These are phyloP conservation scores for Luehdorfia chinensis DNA, from an alignment of 1,140 invertebrate genomes.

Conservation along the genomic window DNA sequence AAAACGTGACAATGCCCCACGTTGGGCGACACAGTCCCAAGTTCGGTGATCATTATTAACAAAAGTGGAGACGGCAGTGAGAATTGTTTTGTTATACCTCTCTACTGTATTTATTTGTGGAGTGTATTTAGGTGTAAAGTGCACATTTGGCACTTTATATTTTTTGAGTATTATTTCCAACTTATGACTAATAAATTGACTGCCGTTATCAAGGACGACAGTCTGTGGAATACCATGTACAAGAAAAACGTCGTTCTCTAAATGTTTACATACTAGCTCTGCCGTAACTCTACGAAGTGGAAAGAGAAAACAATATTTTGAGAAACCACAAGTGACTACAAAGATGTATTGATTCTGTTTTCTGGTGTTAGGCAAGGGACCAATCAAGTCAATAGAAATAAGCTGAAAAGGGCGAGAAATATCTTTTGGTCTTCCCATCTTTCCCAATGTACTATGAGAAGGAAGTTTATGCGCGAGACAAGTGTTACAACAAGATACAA, in stretches of 20 bases:
- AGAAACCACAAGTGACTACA: slow-evolving; percentile 56
- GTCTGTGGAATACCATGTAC: slow-evolving; percentile 38
- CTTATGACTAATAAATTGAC: slow-evolving; percentile 47
- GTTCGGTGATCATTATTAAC: slow-evolving; percentile 45
- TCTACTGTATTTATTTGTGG: no score
- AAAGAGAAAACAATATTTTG: slow-evolving; percentile 42
- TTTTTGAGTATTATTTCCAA: slow-evolving; percentile 9
- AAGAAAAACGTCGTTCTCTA: slow-evolving; percentile 37
- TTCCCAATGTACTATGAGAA: slow-evolving; percentile 40
- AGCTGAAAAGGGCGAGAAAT: slow-evolving; percentile 40
- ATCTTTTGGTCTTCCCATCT: slow-evolving; percentile 38
- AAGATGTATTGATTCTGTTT: slow-evolving; percentile 48
- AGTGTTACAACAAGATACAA: slow-evolving; percentile 24
- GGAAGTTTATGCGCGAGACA: slow-evolving; percentile 33
- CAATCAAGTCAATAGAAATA: slow-evolving; percentile 57
- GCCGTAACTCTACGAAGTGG: slow-evolving; percentile 35
- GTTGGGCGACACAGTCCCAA: no score
- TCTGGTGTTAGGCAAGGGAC: slow-evolving; percentile 47
- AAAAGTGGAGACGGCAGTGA: slow-evolving; percentile 45
- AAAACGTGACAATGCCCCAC: no score
- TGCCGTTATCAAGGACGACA: slow-evolving; percentile 60
- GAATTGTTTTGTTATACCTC: no score
- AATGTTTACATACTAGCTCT: slow-evolving; percentile 19
- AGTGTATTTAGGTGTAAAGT: slow-evolving; percentile 42
- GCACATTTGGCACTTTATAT: slow-evolving; percentile 23